Percentiles rank a stretch among this genome's conserved stretches.
Conservation (phyloP, 2,888 invertebrate species). For the Erebia aethiops region DNA sequence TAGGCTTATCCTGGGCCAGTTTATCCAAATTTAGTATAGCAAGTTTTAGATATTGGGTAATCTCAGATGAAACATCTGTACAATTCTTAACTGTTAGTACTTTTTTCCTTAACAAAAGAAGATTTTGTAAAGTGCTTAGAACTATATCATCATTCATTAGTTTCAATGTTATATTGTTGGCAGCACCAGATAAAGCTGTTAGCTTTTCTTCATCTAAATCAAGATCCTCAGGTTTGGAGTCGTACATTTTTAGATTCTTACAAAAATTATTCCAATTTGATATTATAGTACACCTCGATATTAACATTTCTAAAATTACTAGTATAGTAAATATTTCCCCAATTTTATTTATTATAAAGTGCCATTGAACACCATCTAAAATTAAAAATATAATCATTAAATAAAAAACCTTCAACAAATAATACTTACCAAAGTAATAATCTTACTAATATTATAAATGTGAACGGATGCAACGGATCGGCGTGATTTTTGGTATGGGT, state of each 20-base stretch:
- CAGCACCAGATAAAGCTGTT: constrained; percentile 86
- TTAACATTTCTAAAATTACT: constrained; percentile 85
- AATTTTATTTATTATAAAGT: constrained; percentile 81
- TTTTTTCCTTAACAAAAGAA: constrained; percentile 65
- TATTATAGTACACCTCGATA: constrained; percentile 61
- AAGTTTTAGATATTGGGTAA: constrained; percentile 85
- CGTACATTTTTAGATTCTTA: constrained; percentile 87
- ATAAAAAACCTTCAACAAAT: not conserved
- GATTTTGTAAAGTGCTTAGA: constrained; percentile 78
- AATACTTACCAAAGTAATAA: not conserved
- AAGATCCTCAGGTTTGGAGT: constrained; percentile 85
- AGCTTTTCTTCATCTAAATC: constrained; percentile 84
- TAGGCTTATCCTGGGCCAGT: constrained; percentile 77
- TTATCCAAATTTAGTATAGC: constrained; percentile 85
- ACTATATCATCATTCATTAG: constrained; percentile 88
- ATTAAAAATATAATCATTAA: constrained; percentile 27
- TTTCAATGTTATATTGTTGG: constrained; percentile 87
- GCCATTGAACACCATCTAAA: constrained; percentile 75
- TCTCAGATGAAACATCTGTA: constrained; percentile 81
- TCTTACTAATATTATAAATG: no score
- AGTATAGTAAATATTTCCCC: constrained; percentile 86
- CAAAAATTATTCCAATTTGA: constrained; percentile 90
- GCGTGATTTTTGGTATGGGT: no score
- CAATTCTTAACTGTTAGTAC: constrained; percentile 76
- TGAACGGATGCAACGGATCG: no score